Conservation (phyloP, 2,797 vertebrate species). For the Neostethus bicornis region DNA sequence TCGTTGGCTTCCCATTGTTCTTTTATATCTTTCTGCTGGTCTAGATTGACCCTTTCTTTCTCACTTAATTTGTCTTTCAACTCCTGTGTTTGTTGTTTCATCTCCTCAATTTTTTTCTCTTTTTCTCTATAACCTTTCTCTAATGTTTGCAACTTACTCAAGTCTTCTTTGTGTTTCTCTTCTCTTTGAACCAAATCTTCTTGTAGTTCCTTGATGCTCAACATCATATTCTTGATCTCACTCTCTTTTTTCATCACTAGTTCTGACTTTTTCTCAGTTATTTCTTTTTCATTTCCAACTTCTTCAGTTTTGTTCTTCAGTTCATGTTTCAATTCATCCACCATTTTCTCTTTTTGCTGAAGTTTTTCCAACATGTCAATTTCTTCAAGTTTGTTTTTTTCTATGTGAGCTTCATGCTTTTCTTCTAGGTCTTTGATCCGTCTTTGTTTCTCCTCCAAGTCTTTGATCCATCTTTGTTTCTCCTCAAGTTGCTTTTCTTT, state of each 20-base stretch:
- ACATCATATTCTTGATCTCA: conserved; percentile 14
- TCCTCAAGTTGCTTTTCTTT: conserved; percentile 26
- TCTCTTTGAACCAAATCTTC: conserved; percentile 5
- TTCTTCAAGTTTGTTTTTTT: conserved; percentile 10
- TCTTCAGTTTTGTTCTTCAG: conserved; percentile 10
- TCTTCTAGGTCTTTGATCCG: conserved; percentile 31
- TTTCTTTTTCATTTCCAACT: not conserved
- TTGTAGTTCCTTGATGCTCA: not conserved
- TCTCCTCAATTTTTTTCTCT: conserved; percentile 9
- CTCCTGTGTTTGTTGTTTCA: not conserved
- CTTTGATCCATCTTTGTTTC: conserved; percentile 28
- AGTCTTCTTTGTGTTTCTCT: not conserved
- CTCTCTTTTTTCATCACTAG: conserved; percentile 14
- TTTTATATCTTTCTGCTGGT: conserved; percentile 8
- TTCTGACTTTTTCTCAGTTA: conserved; percentile 1
- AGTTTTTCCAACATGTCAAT: conserved; percentile 13
- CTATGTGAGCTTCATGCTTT: not conserved
- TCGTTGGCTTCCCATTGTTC: conserved; percentile 27
- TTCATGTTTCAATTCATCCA: conserved; percentile 30
- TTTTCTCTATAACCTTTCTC: conserved; percentile 23
- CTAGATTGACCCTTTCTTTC: not conserved
- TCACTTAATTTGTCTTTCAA: conserved; percentile 32
- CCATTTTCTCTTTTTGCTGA: conserved; percentile 23
- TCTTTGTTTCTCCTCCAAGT: conserved; percentile 35
- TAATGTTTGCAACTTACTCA: conserved; percentile 1